Evolutionary conservation across 2,797 vertebrate genomes (phyloP).

Genomic region (Crenuchus spilurus): DNA sequence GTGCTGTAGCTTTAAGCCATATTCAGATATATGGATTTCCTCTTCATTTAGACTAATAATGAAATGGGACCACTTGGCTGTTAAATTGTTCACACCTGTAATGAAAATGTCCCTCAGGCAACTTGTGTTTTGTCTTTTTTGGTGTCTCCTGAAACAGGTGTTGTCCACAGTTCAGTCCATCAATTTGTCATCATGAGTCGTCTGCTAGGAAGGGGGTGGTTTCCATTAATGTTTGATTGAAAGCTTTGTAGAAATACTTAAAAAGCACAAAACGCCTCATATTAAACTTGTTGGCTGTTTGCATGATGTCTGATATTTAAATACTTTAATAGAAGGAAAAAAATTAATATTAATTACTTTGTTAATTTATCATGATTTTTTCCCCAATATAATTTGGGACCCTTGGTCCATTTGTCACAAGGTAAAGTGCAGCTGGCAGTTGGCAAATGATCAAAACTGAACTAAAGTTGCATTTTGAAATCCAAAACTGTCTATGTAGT

Average conservation of each 20-base stretch:
- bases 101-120: constrained; percentile 36
- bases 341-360: too few relatives aligned
- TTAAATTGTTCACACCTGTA: constrained; percentile 54
- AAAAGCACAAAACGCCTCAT: too few relatives aligned
- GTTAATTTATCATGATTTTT: too few relatives aligned
- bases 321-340: too few relatives aligned
- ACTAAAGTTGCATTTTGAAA: too few relatives aligned
- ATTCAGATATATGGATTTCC: constrained; percentile 40
- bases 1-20: constrained; percentile 55
- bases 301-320: too few relatives aligned
- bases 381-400: too few relatives aligned
- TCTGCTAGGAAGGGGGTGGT: neutral
- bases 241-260: constrained; percentile 5
- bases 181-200: neutral
- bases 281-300: too few relatives aligned
- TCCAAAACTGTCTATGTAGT: too few relatives aligned
- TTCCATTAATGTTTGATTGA: neutral
- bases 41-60: constrained; percentile 47
- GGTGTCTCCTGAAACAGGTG: constrained; percentile 48
- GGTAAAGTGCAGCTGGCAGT: too few relatives aligned
- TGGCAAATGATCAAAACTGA: too few relatives aligned
- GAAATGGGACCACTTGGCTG: constrained; percentile 56
- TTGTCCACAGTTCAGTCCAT: constrained; percentile 22
- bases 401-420: too few relatives aligned
- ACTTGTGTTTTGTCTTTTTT: constrained; percentile 19